These are phyloP conservation scores for Gallinago paraguaiae DNA, from an alignment of 2,113 vertebrate genomes.

Conservation along the genomic window DNA sequence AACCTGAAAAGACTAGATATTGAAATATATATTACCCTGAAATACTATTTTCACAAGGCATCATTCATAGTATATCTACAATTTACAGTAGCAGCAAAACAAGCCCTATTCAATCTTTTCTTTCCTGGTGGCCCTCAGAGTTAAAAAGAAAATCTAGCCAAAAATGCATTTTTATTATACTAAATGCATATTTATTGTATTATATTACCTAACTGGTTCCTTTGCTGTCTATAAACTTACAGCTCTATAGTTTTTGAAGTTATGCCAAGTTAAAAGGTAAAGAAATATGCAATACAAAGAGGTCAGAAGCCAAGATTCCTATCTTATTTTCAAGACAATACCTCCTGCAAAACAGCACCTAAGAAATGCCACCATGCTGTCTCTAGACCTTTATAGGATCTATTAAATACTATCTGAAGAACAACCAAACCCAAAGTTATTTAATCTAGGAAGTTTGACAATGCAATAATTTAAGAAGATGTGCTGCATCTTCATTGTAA, in stretches of 20 bases:
- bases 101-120: neutral
- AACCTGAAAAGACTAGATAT: neutral
- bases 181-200: neutral
- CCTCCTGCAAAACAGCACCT: neutral
- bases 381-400: neutral
- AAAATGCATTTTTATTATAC: neutral
- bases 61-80: neutral
- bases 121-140: neutral
- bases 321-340: neutral
- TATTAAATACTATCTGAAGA: neutral
- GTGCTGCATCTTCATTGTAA: neutral
- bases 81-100: neutral
- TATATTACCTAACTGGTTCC: neutral
- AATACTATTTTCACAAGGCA: neutral
- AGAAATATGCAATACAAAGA: neutral
- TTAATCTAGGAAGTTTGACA: neutral
- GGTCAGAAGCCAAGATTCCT: neutral
- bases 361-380: neutral
- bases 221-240: neutral
- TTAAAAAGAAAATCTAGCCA: neutral
- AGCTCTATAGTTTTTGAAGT: neutral
- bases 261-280: rapidly evolving
- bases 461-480: neutral
- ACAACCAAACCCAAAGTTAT: neutral
- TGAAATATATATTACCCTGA: neutral